These are phyloP conservation scores for Lycopodina hypogea DNA, from an alignment of 37 sponge, comb jelly and placozoan species.

Conservation along the genomic window DNA sequence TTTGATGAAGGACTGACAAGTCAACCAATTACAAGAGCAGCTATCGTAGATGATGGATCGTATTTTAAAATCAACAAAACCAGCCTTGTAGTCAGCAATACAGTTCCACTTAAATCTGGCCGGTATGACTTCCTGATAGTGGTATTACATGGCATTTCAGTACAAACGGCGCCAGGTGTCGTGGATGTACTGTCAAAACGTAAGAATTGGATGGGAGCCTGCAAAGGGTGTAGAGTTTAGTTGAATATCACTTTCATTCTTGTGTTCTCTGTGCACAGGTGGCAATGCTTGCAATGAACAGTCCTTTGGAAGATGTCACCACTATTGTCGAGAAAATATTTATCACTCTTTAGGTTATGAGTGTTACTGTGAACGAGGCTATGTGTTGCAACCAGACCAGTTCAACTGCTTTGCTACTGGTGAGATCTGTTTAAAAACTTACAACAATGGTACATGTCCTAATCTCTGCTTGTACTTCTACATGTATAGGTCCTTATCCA, in stretches of 20 bases:
- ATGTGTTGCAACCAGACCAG: constrained; percentile 35
- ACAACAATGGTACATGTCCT: too few species aligned
- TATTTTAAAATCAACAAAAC: background rate
- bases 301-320: constrained; percentile 51
- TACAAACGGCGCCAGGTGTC: background rate
- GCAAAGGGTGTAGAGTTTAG: background rate
- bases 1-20: background rate
- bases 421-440: background rate
- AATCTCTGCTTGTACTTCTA: too few species aligned
- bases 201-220: constrained; percentile 1
- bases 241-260: background rate
- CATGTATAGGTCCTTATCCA: constrained; percentile 1
- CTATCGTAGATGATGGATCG: background rate
- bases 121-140: background rate
- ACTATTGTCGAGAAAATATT: constrained; percentile 14
- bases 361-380: constrained; percentile 39
- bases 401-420: constrained; percentile 39
- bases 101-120: background rate
- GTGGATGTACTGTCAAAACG: constrained; percentile 13
- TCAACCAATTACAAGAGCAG: background rate
- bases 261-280: background rate
- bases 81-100: background rate
- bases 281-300: constrained; percentile 25
- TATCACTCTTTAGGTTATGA: constrained; percentile 18
- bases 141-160: background rate